Evolutionary conservation across 2,888 invertebrate species (phyloP).

Genomic region (Fragum whitleyi): DNA sequence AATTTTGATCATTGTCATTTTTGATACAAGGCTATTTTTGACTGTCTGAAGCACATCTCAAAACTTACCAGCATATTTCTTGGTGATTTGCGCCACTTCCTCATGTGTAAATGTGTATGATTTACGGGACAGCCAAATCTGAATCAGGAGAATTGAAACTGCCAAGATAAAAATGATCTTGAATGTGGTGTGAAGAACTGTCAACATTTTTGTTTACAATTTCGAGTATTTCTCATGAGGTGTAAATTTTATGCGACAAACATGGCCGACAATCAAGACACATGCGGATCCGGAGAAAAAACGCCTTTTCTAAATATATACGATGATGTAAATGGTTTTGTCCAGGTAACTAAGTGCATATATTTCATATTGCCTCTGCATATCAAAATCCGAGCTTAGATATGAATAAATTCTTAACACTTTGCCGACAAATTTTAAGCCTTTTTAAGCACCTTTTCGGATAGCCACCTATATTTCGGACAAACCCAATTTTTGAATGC

Average conservation of each 20-base stretch:
- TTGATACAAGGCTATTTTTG: too few species aligned
- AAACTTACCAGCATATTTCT: constrained; percentile 76
- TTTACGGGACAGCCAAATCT: constrained; percentile 80
- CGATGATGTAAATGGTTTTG: constrained; percentile 59
- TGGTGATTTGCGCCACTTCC: constrained; percentile 74
- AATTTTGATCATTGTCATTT: too few species aligned
- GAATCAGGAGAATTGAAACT: constrained; percentile 70
- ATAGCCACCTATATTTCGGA: background rate
- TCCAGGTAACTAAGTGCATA: constrained; percentile 40
- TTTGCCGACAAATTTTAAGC: too few species aligned
- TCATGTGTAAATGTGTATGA: constrained; percentile 75
- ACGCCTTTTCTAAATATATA: constrained; percentile 43
- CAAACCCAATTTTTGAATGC: too few species aligned
- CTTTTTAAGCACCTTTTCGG: background rate
- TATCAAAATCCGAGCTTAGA: too few species aligned
- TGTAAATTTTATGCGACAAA: background rate
- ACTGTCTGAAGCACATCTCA: too few species aligned
- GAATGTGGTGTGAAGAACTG: constrained; percentile 10
- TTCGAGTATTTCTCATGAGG: background rate
- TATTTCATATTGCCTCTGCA: too few species aligned
- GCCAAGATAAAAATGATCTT: constrained; percentile 62
- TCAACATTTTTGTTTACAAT: background rate
- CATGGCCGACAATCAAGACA: constrained; percentile 10
- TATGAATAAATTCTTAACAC: too few species aligned
- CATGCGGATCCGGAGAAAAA: constrained; percentile 32